Percentiles rank a stretch among this genome's conserved stretches.
These are phyloP conservation scores for Berghia stephanieae DNA, from an alignment of 1,140 invertebrate genomes.

Conservation along the genomic window DNA sequence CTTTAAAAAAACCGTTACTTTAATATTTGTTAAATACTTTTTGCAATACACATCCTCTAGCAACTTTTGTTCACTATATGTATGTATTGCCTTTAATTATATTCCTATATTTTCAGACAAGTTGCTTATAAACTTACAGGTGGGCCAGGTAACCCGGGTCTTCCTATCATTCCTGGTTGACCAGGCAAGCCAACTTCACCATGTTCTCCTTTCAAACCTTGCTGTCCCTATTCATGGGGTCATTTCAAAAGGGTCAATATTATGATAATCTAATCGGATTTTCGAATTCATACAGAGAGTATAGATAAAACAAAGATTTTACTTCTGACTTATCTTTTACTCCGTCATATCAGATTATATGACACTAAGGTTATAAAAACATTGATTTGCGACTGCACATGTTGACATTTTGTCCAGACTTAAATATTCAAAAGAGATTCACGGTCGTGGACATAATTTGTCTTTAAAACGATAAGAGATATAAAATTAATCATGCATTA, in stretches of 20 bases:
- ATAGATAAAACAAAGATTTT: neutral
- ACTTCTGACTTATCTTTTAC: neutral
- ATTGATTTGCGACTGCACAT: neutral
- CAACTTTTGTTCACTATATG: neutral
- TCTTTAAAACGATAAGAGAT: too few relatives aligned
- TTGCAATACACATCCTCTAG: neutral
- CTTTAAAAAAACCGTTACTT: neutral
- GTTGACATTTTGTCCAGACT: neutral
- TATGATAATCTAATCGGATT: neutral
- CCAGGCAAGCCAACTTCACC: conserved; percentile 43
- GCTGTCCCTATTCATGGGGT: conserved; percentile 40
- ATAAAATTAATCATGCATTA: too few relatives aligned
- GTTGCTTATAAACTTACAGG: conserved; percentile 61
- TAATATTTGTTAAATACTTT: neutral
- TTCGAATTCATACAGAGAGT: neutral
- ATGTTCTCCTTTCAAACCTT: conserved; percentile 41
- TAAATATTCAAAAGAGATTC: neutral
- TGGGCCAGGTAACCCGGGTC: conserved; percentile 58
- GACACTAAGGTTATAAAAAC: neutral
- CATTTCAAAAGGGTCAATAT: neutral
- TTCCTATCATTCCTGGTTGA: conserved; percentile 79
- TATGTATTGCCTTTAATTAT: neutral
- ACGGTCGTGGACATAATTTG: too few relatives aligned
- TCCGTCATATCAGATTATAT: too few relatives aligned
- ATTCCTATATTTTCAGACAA: neutral